Evolutionary conservation across 2,113 vertebrate species (phyloP).

Genomic region (Strigops habroptila): DNA sequence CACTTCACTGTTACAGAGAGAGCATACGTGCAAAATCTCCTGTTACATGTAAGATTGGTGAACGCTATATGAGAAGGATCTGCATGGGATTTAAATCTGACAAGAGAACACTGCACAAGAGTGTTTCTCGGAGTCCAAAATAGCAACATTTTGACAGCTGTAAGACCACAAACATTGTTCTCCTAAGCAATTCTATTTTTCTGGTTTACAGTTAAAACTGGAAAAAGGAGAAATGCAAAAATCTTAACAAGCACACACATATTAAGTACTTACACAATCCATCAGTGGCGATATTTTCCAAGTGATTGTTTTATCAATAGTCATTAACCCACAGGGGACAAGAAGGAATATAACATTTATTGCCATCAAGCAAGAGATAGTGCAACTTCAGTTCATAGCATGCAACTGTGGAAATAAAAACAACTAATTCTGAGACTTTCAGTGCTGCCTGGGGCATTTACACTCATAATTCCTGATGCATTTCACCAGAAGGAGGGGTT

Average conservation of each 20-base stretch:
- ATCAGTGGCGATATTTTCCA: neutral
- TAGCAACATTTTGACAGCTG: neutral
- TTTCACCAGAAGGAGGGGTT: neutral
- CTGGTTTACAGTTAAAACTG: neutral
- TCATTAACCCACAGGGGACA: conserved; percentile 5
- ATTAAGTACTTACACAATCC: neutral
- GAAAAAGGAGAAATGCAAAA: neutral
- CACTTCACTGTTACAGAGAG: neutral
- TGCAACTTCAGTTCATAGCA: neutral
- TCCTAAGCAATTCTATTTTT: neutral
- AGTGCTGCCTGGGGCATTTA: neutral
- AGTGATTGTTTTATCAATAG: conserved; percentile 33
- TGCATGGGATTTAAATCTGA: neutral
- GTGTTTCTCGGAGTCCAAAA: neutral
- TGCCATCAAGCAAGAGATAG: neutral
- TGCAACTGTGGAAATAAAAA: conserved; percentile 11
- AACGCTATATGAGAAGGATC: neutral
- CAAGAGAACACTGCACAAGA: neutral
- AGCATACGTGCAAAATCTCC: neutral
- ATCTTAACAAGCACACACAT: neutral
- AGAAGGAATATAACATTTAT: conserved; percentile 14
- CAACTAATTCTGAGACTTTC: neutral
- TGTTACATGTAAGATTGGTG: neutral
- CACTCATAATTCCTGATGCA: neutral
- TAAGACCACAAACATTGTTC: neutral